A percentile compares a stretch with the other conserved stretches of the same genome.
Evolutionary conservation across 2,113 vertebrate species (phyloP).

Genomic region (Gymnocephalus cernua): DNA sequence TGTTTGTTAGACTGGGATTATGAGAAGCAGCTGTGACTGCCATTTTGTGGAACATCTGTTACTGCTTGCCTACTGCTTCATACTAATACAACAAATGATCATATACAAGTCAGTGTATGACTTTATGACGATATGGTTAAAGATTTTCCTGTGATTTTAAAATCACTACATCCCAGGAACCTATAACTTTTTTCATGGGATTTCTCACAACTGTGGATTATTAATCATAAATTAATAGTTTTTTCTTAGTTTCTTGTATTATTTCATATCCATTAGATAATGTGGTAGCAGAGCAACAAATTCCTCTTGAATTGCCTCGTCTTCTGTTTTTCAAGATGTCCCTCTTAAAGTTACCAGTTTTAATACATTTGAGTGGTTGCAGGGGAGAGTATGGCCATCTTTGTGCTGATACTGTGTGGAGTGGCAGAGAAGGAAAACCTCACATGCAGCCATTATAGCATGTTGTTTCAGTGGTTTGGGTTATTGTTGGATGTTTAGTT

Average conservation of each 20-base stretch:
- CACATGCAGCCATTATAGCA: neutral
- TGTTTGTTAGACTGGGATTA: too few relatives aligned
- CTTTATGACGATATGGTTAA: neutral
- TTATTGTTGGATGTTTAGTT: neutral
- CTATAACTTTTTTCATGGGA: neutral
- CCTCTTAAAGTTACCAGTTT: neutral
- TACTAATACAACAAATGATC: neutral
- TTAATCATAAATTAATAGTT: neutral
- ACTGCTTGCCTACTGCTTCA: neutral
- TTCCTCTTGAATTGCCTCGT: neutral
- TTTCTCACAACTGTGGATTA: neutral
- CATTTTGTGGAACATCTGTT: neutral
- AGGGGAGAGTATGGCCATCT: neutral
- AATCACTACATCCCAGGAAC: neutral
- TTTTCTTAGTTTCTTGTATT: neutral
- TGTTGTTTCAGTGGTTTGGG: neutral
- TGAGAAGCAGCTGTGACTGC: too few relatives aligned
- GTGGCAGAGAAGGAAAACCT: neutral
- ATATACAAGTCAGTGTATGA: neutral
- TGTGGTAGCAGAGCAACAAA: neutral
- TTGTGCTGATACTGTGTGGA: neutral
- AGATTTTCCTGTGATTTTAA: neutral
- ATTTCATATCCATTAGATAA: neutral
- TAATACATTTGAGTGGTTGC: neutral
- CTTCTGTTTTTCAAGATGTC: neutral